Evolutionary conservation across 2,888 invertebrate species (phyloP), one percentile per base, ranked within the genome.

Genomic region (Girardia tigrina): DNA sequence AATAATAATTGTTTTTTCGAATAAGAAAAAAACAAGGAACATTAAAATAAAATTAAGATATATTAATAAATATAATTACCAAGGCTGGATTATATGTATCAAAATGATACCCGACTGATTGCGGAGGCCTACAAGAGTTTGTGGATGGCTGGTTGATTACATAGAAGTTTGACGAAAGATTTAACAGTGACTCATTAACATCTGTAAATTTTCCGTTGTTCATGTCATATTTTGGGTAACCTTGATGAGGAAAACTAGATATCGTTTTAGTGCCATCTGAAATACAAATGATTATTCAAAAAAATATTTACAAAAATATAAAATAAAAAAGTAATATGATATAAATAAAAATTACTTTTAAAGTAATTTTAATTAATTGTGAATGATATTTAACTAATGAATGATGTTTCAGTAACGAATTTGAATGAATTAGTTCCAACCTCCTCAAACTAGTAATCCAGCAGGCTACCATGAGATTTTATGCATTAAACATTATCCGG

Each of bases 141-240:
- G 56, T 20, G n/a, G 56, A 12, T 56, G 4, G 56, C 23, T 56
- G 56, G 23, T 56, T 56, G 4, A 56, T 56, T 8, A 56, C 20
- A 56, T 56, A 56, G 23, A 56, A 56, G 23, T 56, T 56, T 56
- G 56, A 56, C 23, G 56, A 56, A 8, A 56, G n/a, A 56, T 56
- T 56, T 16, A 56, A n/a, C n/a, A 56, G n/a, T 2, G 56, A 56
- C 23, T 56, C 56, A 56, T 56, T 56, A n/a, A 56, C 56, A 56
- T 56, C 56, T 8, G 56, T 56, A 56, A 56, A 56, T 56, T 56
- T 56, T 23, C 56, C 56, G 23, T 56, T 56, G 56, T n/a, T 56
- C 8, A 56, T 12, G n/a, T 56, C 56, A n/a, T 56, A 56, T 56
- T 56, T 56, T 56, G 56, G 56, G 23, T 56, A 56, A n/a, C 56